A percentile compares a stretch with the other conserved stretches of the same genome.
These are phyloP conservation scores for Philonicus albiceps DNA, from an alignment of 2,888 invertebrate genomes.

Conservation along the genomic window DNA sequence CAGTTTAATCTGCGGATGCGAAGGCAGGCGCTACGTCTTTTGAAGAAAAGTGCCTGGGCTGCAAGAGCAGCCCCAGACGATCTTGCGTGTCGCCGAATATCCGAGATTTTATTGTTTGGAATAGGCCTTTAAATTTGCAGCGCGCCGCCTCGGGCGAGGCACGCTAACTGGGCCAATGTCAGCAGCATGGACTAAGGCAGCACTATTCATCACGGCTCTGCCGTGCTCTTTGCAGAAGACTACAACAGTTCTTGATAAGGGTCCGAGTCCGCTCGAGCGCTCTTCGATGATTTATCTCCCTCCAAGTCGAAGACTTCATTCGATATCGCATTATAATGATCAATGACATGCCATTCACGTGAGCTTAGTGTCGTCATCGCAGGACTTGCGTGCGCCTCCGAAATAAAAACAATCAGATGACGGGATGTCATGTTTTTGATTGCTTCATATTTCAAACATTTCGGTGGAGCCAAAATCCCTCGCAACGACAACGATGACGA, in stretches of 20 bases:
- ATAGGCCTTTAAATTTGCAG: neutral
- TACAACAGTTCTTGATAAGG: neutral
- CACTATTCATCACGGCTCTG: neutral
- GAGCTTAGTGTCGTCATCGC: constrained; percentile 5
- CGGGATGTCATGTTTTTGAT: constrained; percentile 30
- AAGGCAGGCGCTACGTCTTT: neutral
- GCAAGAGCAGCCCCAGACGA: neutral
- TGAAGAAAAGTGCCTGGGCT: neutral
- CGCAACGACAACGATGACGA: neutral
- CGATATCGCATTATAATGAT: constrained; percentile 36
- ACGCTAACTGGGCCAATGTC: constrained; percentile 19
- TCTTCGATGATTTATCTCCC: constrained; percentile 20
- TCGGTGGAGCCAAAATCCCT: neutral
- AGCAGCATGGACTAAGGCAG: neutral
- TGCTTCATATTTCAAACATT: constrained; percentile 38
- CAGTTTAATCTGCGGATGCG: neutral
- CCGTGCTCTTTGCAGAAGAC: neutral
- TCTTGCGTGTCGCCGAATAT: neutral
- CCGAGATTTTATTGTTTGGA: constrained; percentile 39
- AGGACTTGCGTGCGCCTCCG: neutral
- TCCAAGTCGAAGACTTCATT: constrained; percentile 18
- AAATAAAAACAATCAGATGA: constrained; percentile 30
- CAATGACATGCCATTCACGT: constrained; percentile 17
- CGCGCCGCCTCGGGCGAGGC: neutral
- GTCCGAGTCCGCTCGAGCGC: neutral